A percentile compares a stretch with the other conserved stretches of the same genome.
These are phyloP conservation scores for Guaruba guarouba DNA, from an alignment of 2,113 vertebrate species.

Conservation along the genomic window DNA sequence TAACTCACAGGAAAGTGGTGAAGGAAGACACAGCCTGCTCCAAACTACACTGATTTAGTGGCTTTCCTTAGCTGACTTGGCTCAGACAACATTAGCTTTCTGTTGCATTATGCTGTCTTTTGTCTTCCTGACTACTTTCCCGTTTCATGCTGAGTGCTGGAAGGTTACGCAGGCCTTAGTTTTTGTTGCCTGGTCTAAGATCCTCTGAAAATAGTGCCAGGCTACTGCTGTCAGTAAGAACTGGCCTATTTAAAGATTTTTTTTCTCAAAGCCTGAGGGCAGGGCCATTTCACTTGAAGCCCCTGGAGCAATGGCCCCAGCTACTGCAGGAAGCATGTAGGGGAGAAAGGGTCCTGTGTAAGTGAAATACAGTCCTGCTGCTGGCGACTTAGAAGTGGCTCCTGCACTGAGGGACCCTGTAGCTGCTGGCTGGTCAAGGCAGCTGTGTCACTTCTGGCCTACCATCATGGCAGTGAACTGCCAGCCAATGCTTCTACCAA, in stretches of 20 bases:
- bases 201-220: not conserved
- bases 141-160: not conserved
- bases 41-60: accelerated
- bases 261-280: not conserved
- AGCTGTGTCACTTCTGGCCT: not conserved
- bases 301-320: not conserved
- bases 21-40: not conserved
- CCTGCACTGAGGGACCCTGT: not conserved
- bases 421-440: not conserved
- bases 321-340: accelerated
- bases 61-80: not conserved
- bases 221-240: not conserved
- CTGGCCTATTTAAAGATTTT: not conserved
- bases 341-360: not conserved
- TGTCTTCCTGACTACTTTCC: not conserved
- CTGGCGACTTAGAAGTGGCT: not conserved
- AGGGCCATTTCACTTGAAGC: not conserved
- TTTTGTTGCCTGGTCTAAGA: not conserved
- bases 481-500: not conserved
- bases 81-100: not conserved
- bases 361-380: not conserved
- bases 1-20: not conserved
- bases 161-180: not conserved
- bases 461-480: not conserved
- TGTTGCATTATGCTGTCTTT: not conserved